Base-by-base conservation (phyloP, 2,113 vertebrate genomes). In the Xerus inauris region DNA sequence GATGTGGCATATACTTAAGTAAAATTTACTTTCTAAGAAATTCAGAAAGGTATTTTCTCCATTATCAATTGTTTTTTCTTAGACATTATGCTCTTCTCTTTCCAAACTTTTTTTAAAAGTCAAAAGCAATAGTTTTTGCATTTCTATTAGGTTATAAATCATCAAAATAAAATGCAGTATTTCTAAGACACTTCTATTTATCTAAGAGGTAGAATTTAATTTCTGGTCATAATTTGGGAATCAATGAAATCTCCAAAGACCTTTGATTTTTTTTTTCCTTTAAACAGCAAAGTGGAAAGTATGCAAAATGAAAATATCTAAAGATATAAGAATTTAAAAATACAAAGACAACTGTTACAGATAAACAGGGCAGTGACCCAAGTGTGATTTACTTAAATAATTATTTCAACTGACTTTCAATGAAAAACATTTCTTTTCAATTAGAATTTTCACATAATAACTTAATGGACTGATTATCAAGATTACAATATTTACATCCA, bases 371-470 rank as follows among this genome's bases (percentile, higher is more conserved):
- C n/a, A 77, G 69, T 76, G 49, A 89, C 35, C 26, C 22, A 76
- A 2, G 54, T 72, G 59, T 67, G 81, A 79, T 88, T 75, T 95
- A 57, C 45, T 38, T 85, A 82, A 57, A 45, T 42, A 85, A 92
- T 77, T 75, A 97, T 86, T 71, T 95, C 77, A 94, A 73, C 26
- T 64, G 51, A 77, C 87, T 89, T 89, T 79, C 72, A 89, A 35
- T 72, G 59, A 79, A 95, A 91, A 93, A n/a, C 40, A 38, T 87
- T 94, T 42, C 49, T 89, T 95, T 94, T 45, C 72, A 38, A 35
- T 92, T 96, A 94, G n/a, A 79, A 91, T 94, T 75, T 71, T 89
- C 62, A 84, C 26, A 57, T 40, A 81, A 69, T 95, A 62, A 77
- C 86, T 95, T 95, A 93, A 86, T 20, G 22, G 91, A 79, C 16